Evolutionary conservation across 2,888 invertebrate genomes (phyloP), one percentile per base, ranked within the genome.

Genomic region (Nipponacmea schrenckii): DNA sequence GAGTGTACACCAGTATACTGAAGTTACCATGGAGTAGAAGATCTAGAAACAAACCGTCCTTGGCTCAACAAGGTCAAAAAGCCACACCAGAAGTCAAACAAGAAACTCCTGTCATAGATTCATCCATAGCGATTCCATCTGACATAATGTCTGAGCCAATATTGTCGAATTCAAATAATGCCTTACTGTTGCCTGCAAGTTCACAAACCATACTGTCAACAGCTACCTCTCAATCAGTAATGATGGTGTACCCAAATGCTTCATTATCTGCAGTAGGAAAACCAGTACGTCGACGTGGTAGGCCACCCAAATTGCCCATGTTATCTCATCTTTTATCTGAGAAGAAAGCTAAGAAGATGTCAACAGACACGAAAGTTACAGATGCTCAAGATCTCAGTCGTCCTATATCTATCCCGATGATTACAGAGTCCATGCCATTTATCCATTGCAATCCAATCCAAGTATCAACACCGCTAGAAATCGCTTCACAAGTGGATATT

Each of bases 1-100:
- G 84, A 0, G 84, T 85, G 8, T 85, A 85, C 74, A 85, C 85
- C 15, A 84, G 85, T 71, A 84, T 84, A 63, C 77, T 85, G 62
- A 85, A 85, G 71, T 77, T 85, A 12, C 84, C 85, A 12, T 84
- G 84, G 81, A 83, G 84, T 76, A 74, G 82, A 24, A 73, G 85
- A 56, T 80, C 83, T n/a, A 73, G 85, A 39, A 79, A 80, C 20
- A 84, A 83, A 46, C 71, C 78, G 12, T 74, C 64, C 17, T 1
- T 64, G 63, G 45, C 50, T 44, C 24, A 46, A 50, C 12, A 45
- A 26, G 14, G 31, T 50, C 7, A 68, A 39, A 14, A 31, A 17
- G 4, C 65, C 14, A 26, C 62, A 64, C 14, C 66, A 10, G 17
- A 56, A 64, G 20, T 66, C 14, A n/a, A 69, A 20, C 45, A 62